A percentile compares a stretch with the other conserved stretches of the same genome.
Conservation (phyloP, 53 echinoderm and acorn worm species). For the Mesocentrotus franciscanus region DNA sequence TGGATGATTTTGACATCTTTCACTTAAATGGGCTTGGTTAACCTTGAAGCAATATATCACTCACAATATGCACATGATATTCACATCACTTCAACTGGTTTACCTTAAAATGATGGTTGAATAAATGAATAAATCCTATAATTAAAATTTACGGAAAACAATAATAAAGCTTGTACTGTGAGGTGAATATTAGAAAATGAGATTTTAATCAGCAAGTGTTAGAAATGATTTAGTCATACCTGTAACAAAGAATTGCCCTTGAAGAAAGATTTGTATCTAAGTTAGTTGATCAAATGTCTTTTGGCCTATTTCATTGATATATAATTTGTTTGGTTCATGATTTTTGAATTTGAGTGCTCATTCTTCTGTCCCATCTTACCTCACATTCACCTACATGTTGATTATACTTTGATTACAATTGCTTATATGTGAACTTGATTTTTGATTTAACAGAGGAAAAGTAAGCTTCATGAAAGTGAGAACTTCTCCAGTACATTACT, state of each 20-base stretch:
- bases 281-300: background rate
- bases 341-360: background rate
- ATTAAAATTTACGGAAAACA: background rate
- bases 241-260: background rate
- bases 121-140: background rate
- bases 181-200: background rate
- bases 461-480: slow-evolving; percentile 78
- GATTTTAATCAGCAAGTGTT: background rate
- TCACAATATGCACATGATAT: slow-evolving; percentile 22
- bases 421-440: background rate
- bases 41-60: background rate
- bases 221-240: background rate
- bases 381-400: background rate
- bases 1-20: background rate
- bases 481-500: slow-evolving; percentile 77
- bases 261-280: background rate
- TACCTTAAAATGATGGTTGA: background rate
- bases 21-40: background rate
- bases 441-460: slow-evolving; percentile 76
- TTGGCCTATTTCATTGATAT: background rate
- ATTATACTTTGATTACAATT: background rate
- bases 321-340: background rate
- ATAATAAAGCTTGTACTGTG: background rate
- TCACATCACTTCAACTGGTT: background rate
- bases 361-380: background rate